Percentiles rank a stretch among this genome's conserved stretches.
These are phyloP conservation scores for Diabrotica virgifera DNA, from an alignment of 1,140 invertebrate genomes.

Conservation along the genomic window DNA sequence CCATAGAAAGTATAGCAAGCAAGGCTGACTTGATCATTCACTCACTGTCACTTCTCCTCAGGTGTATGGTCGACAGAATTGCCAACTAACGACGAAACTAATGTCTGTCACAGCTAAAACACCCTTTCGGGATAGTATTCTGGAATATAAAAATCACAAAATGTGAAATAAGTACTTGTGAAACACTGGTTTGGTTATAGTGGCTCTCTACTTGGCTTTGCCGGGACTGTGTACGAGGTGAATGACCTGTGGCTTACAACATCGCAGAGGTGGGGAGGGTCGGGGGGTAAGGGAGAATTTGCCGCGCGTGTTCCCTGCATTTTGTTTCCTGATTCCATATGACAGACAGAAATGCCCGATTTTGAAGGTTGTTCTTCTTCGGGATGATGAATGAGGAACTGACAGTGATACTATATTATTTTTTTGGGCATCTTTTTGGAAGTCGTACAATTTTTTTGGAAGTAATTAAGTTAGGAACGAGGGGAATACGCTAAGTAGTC, in stretches of 20 bases:
- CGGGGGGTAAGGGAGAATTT: slow-evolving; percentile 40
- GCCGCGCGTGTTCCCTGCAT: slow-evolving; percentile 36
- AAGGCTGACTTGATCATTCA: background rate
- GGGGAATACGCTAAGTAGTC: too few species aligned
- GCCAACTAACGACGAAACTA: too few species aligned
- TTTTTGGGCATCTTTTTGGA: too few species aligned
- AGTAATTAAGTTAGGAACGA: too few species aligned
- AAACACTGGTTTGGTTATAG: slow-evolving; percentile 33
- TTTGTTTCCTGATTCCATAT: slow-evolving; percentile 22
- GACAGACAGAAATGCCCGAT: slow-evolving; percentile 9
- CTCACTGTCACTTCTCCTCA: background rate
- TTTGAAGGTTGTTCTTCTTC: slow-evolving; percentile 3
- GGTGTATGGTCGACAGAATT: background rate
- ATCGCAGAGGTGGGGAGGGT: slow-evolving; percentile 36
- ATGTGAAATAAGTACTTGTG: slow-evolving; percentile 20
- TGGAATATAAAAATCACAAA: slow-evolving; percentile 3
- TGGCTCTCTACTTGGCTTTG: slow-evolving; percentile 24
- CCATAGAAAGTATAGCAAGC: background rate
- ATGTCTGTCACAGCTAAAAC: background rate
- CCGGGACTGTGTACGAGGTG: slow-evolving; percentile 46
- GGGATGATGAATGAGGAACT: background rate
- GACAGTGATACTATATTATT: too few species aligned
- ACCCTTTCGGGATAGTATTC: background rate
- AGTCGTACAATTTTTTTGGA: too few species aligned
- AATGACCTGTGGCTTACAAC: slow-evolving; percentile 47